phyloP scores from a whole-genome alignment of 2,113 vertebrate species.

The Sylvietta virens region DNA sequence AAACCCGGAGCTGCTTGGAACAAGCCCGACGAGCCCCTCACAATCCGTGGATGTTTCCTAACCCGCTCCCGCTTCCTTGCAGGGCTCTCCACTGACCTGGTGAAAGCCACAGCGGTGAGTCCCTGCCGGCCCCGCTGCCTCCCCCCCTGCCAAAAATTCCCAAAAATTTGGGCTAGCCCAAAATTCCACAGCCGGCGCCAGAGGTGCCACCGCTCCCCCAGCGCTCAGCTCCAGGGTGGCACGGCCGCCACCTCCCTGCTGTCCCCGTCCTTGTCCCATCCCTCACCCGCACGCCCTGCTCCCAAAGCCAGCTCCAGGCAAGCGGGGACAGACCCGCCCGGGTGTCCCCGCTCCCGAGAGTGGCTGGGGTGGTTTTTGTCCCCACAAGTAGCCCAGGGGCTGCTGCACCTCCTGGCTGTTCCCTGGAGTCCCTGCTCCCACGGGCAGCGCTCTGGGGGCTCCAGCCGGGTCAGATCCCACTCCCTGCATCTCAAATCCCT shows the following conservation, averaged over 20 bases:
- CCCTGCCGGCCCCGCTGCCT: rapidly evolving
- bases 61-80: background rate
- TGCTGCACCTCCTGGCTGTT: background rate
- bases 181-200: rapidly evolving
- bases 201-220: rapidly evolving
- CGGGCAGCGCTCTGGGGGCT: background rate
- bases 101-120: slow-evolving; percentile 31
- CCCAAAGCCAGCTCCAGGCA: background rate
- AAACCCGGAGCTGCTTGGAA: background rate
- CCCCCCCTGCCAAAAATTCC: rapidly evolving
- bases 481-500: background rate
- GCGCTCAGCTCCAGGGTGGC: background rate
- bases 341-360: background rate
- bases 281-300: background rate
- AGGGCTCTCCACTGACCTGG: background rate
- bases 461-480: background rate
- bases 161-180: background rate
- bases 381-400: rapidly evolving
- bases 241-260: background rate
- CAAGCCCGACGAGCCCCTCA: rapidly evolving
- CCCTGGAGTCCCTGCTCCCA: background rate
- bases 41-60: rapidly evolving
- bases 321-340: background rate
- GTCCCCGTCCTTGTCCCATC: background rate
- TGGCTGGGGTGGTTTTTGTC: background rate